Base-by-base conservation (phyloP, 2,797 vertebrate genomes). In the Paguma larvata region DNA sequence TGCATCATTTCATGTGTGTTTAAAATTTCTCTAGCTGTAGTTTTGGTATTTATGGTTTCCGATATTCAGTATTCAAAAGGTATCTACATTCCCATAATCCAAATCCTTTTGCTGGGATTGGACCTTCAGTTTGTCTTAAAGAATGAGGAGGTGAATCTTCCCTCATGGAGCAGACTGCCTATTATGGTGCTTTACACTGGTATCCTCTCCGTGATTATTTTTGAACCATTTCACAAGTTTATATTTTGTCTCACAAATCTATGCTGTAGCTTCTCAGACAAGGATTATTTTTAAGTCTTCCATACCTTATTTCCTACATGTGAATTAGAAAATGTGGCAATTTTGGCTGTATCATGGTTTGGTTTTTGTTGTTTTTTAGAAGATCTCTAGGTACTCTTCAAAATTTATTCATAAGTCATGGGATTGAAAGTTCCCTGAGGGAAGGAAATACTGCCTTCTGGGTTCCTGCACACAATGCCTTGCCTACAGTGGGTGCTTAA, bases 161-260 rank as follows among this genome's bases (percentile, higher is more conserved):
- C 8, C 0, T 32, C 4, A 30, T 11, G 3, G 12, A 38, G 15
- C 38, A 38, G 15, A 10, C 30, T n/a, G 27, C 6, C 48, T 34
- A 1, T 25, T 5, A 0, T 38, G 25, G 23, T 53, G 8, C 19
- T 73, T n/a, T 32, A 34, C 2, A 15, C 5, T 0, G 4, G 0
- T 5, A 2, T 53, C 34, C 3, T 79, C 1, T 48, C 18, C 73
- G 18, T 89, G 63, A 41, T 53, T 67, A 16, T 56, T 11, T 83
- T 9, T 6, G 32, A 79, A 19, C 79, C 44, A 56, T 51, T 85
- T 77, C 2, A 30, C 2, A 1, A 2, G 18, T 23, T 91, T 85
- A 75, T 38, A 25, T 27, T 90, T 62, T 30, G 1, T 93, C 23
- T 89, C 78, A 34, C 27, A 62, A 38, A 84, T 30, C 2, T 75